Conservation (phyloP, 2,113 vertebrate genomes). For the Brevimyrus niger region DNA sequence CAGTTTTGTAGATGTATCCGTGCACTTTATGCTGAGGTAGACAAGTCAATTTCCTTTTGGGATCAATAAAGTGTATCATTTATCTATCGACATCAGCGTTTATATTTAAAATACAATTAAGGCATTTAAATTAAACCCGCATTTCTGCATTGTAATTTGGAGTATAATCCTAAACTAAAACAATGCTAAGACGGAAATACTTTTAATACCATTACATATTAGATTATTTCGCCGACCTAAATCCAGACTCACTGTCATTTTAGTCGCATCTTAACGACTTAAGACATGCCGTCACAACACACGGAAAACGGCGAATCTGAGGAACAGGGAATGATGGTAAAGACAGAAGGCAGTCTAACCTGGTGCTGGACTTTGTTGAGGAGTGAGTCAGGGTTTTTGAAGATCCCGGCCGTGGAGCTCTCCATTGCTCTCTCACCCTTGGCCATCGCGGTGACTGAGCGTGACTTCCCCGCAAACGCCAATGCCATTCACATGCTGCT, state of each 20-base stretch:
- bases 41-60: background rate
- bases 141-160: background rate
- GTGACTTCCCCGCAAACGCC: constrained; percentile 4
- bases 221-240: background rate
- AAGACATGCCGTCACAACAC: background rate
- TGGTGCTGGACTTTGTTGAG: constrained; percentile 54
- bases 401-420: constrained; percentile 43
- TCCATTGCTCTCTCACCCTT: constrained; percentile 49
- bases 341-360: constrained; percentile 42
- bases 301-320: background rate
- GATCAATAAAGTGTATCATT: background rate
- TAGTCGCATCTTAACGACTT: background rate
- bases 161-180: background rate
- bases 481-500: constrained; percentile 50
- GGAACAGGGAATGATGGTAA: background rate
- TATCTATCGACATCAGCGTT: background rate
- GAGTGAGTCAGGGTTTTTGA: constrained; percentile 47
- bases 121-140: background rate
- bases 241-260: background rate
- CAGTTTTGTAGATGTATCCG: background rate
- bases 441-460: constrained; percentile 55
- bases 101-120: background rate
- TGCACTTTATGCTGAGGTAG: background rate
- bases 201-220: background rate
- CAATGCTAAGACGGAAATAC: background rate